Evolutionary conservation across 2,797 vertebrate genomes (phyloP), one percentile per base, ranked within the genome.

Genomic region (Odontamblyopus lacepedii): DNA sequence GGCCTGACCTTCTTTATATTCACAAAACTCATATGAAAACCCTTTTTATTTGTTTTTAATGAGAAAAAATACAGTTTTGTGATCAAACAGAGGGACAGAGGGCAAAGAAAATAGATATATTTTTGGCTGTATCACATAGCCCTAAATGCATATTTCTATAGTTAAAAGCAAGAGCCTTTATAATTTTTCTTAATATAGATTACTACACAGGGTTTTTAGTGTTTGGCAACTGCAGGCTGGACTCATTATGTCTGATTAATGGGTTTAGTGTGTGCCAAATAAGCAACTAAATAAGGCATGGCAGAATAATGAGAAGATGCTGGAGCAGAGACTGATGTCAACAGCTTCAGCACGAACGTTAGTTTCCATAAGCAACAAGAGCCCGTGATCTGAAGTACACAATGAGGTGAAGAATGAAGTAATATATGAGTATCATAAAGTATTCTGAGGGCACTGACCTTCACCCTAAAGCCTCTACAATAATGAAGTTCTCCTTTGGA

Each of bases 401-500:
- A n/a, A 16, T 71, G 1, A 59, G 50, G 30, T 60, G 44, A 67
- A 29, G 50, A 32, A 38, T 67, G 26, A 19, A 18, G 67, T 50
- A n/a, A 38, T 48, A 48, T 48, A 48, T 3, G 32, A 27, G 30
- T 23, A 19, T 18, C 23, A 51, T 57, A 32, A 16, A 70, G 59
- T 61, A 61, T 59, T 53, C 35, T 35, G 53, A 12, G 19, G 48
- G 30, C 35, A 16, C 69, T 67, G 71, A 66, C 70, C 70, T 78
- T 78, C 69, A 78, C 63, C 67, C 55, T 56, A 18, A 72, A 61
- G 51, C 2, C 2, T 18, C 64, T 30, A 30, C 9, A 75, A 67
- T 59, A 63, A 78, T 53, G 7, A 48, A 77, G 59, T 50, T 66
- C 57, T 80, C 78, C 76, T 63, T 50, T 63, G 74, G 55, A 38